Evolutionary conservation across 2,888 invertebrate genomes (phyloP), one percentile per base, ranked within the genome.

Genomic region (Aporophyla nigra): DNA sequence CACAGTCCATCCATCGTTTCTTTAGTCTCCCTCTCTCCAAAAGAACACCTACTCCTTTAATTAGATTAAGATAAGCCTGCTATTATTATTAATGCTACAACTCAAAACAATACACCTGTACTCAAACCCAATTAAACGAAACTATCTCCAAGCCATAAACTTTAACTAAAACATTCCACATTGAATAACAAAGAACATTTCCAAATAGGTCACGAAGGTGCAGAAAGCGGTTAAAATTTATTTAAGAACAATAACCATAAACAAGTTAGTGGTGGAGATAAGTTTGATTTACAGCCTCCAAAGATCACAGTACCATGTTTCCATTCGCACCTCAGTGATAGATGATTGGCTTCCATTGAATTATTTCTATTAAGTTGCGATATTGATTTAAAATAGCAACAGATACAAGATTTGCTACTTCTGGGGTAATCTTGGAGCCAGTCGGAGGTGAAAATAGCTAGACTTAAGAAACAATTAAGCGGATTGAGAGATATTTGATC

Each of bases 271-370:
- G 63, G 70, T 74, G 62, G 78, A 87, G 88, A 90, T 90, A 88
- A 88, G 78, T 89, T 86, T 90, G 89, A 90, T 89, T 90, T 90
- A 90, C 72, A 71, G 69, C 79, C 58, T 76, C 76, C 81, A 81
- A 63, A 78, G 71, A 82, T 80, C 78, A 74, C 74, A 83, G 82
- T 46, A 83, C 84, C 74, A 73, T 86, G 87, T 90, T 82, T 83
- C 65, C 66, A 61, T 84, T 77, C 82, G 77, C 89, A 88, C 85
- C 80, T 66, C 63, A 33, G 75, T 84, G 89, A 90, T 88, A 78
- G 81, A 89, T 82, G 82, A 84, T 84, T 74, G 87, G 74, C 67
- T 82, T 54, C 74, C 9, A 73, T 66, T 83, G 88, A 88, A 81
- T 89, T 88, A 89, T 88, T 89, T 87, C 87, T 85, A 83, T 86